Conservation (phyloP, 2,797 vertebrate species). For the Taenioides sp. region DNA sequence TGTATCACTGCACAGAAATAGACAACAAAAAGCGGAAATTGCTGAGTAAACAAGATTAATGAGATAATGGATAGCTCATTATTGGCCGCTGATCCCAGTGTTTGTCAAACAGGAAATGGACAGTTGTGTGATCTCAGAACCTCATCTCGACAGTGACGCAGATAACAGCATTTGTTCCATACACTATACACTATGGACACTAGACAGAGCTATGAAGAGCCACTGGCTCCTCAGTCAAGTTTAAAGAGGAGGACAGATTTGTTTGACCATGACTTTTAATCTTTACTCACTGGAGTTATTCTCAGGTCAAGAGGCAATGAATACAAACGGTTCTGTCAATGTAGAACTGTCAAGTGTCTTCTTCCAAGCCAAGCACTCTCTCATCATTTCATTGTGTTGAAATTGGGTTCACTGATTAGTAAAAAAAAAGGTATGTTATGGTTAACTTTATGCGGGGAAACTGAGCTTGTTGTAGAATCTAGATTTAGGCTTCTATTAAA, state of each 20-base stretch:
- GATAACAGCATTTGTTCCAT: conserved; percentile 24
- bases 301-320: conserved; percentile 42
- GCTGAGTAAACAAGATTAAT: conserved; percentile 18
- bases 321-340: conserved; percentile 32
- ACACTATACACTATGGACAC: background rate
- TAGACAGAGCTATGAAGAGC: background rate
- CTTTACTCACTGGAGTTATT: conserved; percentile 33
- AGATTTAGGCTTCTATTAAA: background rate
- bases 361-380: background rate
- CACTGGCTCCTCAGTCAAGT: conserved; percentile 1
- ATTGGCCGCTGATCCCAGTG: conserved; percentile 2
- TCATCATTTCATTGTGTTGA: background rate
- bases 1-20: background rate
- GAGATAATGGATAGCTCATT: background rate
- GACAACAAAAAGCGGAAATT: conserved; percentile 2
- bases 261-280: conserved; percentile 36
- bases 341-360: background rate
- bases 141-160: conserved; percentile 3
- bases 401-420: background rate
- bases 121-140: background rate
- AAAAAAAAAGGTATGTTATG: no score
- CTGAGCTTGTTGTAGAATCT: background rate
- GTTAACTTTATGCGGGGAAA: background rate
- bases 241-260: conserved; percentile 4
- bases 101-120: conserved; percentile 37